phyloP scores from a whole-genome alignment of 2,113 vertebrate species.

The Formicarius rufipectus region DNA sequence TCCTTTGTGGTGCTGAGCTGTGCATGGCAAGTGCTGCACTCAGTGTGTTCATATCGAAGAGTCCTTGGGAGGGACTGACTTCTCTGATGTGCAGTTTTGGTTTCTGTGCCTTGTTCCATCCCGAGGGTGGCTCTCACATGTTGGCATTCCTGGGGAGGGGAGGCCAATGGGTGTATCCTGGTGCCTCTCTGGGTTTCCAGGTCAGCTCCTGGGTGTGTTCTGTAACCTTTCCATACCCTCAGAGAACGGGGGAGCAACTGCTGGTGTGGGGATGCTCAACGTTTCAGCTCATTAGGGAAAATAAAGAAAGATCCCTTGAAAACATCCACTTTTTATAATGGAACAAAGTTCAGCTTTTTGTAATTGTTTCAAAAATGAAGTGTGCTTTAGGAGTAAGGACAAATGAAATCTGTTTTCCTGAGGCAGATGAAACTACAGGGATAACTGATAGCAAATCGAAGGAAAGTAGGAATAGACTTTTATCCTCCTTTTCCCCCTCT shows the following conservation, averaged over 20 bases:
- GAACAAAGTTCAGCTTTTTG: neutral
- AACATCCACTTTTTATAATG: neutral
- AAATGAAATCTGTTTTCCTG: neutral
- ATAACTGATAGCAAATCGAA: neutral
- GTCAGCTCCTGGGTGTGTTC: neutral
- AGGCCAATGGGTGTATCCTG: neutral
- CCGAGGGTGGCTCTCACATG: neutral
- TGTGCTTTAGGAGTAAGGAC: neutral
- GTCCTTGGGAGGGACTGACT: neutral
- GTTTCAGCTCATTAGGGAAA: neutral
- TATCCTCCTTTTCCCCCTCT: neutral
- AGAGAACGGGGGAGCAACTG: neutral
- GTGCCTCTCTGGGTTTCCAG: neutral
- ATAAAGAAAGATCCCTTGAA: neutral
- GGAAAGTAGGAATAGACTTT: neutral
- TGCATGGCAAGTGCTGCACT: neutral
- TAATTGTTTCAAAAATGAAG: neutral
- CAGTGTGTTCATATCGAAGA: neutral
- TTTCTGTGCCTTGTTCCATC: neutral
- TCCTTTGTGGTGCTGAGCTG: neutral
- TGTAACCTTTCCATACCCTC: neutral
- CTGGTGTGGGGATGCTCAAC: neutral
- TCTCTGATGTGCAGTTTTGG: neutral
- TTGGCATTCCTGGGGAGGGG: neutral
- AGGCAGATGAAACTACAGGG: neutral